Conservation (phyloP, 1,140 invertebrate species). For the Cardiocondyla obscurior region DNA sequence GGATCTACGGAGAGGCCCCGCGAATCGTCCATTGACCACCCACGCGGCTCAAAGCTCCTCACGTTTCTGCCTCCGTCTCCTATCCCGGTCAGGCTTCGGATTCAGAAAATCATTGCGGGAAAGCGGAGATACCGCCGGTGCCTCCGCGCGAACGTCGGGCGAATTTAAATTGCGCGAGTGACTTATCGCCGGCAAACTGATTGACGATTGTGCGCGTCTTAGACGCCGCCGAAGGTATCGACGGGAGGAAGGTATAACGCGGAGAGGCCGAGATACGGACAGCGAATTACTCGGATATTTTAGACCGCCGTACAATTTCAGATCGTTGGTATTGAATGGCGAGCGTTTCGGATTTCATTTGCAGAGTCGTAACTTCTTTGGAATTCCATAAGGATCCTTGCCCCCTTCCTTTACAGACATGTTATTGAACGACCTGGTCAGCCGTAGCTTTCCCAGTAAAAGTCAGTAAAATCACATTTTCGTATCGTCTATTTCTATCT, state of each 20-base stretch:
- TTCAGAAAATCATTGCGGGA: not conserved
- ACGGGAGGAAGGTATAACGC: not conserved
- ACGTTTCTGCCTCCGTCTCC: constrained; percentile 14
- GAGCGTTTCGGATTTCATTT: constrained; percentile 76
- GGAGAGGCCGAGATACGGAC: not conserved
- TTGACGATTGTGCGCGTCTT: not conserved
- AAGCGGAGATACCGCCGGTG: not conserved
- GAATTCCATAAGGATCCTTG: constrained; percentile 69
- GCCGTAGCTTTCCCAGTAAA: not conserved
- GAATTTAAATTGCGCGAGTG: not conserved
- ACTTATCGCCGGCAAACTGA: not conserved
- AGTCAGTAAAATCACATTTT: not conserved
- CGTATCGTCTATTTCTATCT: not conserved
- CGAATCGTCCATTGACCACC: constrained; percentile 70
- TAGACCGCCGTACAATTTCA: constrained; percentile 65
- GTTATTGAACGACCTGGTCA: constrained; percentile 31
- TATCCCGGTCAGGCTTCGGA: constrained; percentile 4
- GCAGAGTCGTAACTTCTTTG: constrained; percentile 77
- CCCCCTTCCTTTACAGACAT: not conserved
- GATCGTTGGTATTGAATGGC: constrained; percentile 25
- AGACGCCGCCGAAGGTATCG: not conserved
- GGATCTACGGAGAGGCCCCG: constrained; percentile 53
- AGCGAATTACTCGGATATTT: constrained; percentile 66
- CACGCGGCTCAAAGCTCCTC: constrained; percentile 50
- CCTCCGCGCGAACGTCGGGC: not conserved